Evolutionary conservation across 2,797 vertebrate species (phyloP), one percentile per base, ranked within the genome.

Genomic region (Lutjanus argentimaculatus): DNA sequence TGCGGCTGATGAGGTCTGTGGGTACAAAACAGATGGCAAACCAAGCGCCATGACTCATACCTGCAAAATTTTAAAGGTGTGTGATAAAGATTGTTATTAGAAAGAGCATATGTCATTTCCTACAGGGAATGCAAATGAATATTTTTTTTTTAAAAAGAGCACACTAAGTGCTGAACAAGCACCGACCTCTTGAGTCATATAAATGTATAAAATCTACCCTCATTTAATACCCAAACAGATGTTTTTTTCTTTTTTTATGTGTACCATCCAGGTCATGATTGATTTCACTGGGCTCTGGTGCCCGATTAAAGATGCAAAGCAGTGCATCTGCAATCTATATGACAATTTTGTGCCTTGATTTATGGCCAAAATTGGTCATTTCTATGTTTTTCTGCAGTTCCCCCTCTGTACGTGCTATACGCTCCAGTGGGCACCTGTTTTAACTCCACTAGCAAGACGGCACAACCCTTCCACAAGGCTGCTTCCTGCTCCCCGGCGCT

Each of bases 1-100:
- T 62, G 65, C 51, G 62, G 58, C 72, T 76, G 70, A 79, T 72
- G 77, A 79, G 88, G 79, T 74, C 17, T n/a, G 57, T 46, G 42
- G 64, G 40, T 58, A 61, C 73, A 84, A 83, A 88, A 79, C 89
- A 93, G 92, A 91, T 92, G 90, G 89, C 64, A 52, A 80, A 79
- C 64, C 57, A 21, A 81, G 75, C 43, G n/a, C 61, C 71, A 62
- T 79, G 73, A 84, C 83, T 85, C 80, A 64, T 62, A 80, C 58
- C 56, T 79, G 80, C 76, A 66, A 72, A 57, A 79, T 76, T 89
- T 91, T 79, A 80, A 85, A 84, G 57, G 72, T 82, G 63, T 76
- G 83, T 79, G 63, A 91, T 91, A 87, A 91, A 91, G 83, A 73
- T 68, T 69, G 69, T 86, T 86, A 86, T 76, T 83, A 84, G 52